A percentile compares a stretch with the other conserved stretches of the same genome.
phyloP scores from a whole-genome alignment of 2,888 invertebrate genomes.

The Sceliomorpha sp. region DNA sequence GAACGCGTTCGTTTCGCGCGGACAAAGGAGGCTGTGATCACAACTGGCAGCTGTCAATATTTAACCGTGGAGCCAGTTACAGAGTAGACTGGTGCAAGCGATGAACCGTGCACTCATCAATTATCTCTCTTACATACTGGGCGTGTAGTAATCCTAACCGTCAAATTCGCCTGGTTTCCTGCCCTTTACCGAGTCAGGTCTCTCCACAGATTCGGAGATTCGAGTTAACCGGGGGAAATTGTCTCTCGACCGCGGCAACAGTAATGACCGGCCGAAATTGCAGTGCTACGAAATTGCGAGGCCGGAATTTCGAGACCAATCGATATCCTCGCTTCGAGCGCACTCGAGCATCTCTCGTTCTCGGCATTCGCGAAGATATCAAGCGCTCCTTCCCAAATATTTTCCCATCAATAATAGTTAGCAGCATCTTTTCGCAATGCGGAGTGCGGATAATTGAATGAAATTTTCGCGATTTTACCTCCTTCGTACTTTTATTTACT shows the following conservation, averaged over 20 bases:
- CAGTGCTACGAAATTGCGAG: slow-evolving; percentile 53
- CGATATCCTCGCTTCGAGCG: slow-evolving; percentile 36
- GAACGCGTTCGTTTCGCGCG: slow-evolving; percentile 31
- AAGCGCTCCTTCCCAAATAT: slow-evolving; percentile 3
- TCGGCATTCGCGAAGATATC: slow-evolving; percentile 20
- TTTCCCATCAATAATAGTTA: no score
- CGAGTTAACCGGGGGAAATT: slow-evolving; percentile 64
- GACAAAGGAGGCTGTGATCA: slow-evolving; percentile 59
- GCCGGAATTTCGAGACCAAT: slow-evolving; percentile 53
- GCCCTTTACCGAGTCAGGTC: slow-evolving; percentile 40
- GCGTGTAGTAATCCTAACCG: slow-evolving; percentile 46
- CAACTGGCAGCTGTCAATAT: slow-evolving; percentile 68
- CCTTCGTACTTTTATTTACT: no score
- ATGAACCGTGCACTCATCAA: slow-evolving; percentile 73
- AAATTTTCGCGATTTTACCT: no score
- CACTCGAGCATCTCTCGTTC: slow-evolving; percentile 19
- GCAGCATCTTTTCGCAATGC: no score
- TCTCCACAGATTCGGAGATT: slow-evolving; percentile 43
- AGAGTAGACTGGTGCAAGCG: slow-evolving; percentile 59
- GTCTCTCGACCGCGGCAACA: slow-evolving; percentile 65
- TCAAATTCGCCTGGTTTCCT: slow-evolving; percentile 47
- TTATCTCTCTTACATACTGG: slow-evolving; percentile 69
- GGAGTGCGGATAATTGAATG: no score
- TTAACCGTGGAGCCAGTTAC: slow-evolving; percentile 66
- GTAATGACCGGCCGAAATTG: slow-evolving; percentile 69